Base-by-base conservation (phyloP, 2,888 invertebrate species). In the Cordilura impudica region DNA sequence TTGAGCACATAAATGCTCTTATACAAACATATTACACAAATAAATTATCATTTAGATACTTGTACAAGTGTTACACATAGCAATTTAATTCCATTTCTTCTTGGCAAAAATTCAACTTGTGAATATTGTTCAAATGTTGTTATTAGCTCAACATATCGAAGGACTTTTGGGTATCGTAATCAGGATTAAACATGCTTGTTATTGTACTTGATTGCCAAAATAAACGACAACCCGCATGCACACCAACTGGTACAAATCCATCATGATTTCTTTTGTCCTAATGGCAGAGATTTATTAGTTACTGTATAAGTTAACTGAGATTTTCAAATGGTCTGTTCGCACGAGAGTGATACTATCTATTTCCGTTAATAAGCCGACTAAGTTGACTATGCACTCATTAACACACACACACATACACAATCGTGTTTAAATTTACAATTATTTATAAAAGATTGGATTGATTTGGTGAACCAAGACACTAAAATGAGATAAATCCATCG, bases 221-320 rank as follows among this genome's bases (percentile, higher is more conserved):
- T 12, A 31, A 23, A 2, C 35, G n/a, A 12, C 10, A 39, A 1
- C 35, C 12, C n/a, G n/a, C 35, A 2, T 26, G n/a, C 35, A 39
- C n/a, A 23, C n/a, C 6, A 21, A 51, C 3, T 16, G n/a, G 26
- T 35, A 35, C 29, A 12, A 54, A 18, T 14, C 29, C 7, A 53
- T 26, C 56, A n/a, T 39, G 16, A 6, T 35, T 39, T 26, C 35
- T 65, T 12, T 60, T 53, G 8, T 26, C 7, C 60, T 51, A 70
- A 51, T 60, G 18, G 35, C 29, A 26, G 4, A 53, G 70, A 71
- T 71, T 61, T 71, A 61, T 71, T 61, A 26, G 16, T 51, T 31
- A 7, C 18, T 21, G 56, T 31, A 51, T 65, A 23, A 10, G 16
- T 51, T 51, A 35, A 49, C 51, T 23, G 8, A 23, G 23, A 39